A percentile compares a stretch with the other conserved stretches of the same genome.
These are phyloP conservation scores for Drosophila eugracilis DNA, from an alignment of 1,140 invertebrate species.

Conservation along the genomic window DNA sequence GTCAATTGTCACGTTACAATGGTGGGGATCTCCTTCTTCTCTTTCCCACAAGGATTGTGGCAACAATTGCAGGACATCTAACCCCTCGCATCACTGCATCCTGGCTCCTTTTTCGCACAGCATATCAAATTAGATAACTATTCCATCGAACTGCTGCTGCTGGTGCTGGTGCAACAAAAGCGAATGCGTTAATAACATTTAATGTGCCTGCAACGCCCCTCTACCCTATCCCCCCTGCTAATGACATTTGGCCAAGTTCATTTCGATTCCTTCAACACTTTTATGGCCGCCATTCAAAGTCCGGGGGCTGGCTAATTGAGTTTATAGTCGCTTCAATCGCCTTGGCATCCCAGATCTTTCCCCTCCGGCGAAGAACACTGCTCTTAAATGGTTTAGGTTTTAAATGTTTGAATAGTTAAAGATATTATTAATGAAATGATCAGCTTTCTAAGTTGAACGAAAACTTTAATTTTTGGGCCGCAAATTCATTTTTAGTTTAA, in stretches of 20 bases:
- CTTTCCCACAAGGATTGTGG: slow-evolving; percentile 47
- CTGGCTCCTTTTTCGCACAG: background rate
- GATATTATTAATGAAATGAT: too few species aligned
- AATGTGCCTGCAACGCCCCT: slow-evolving; percentile 46
- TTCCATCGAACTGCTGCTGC: slow-evolving; percentile 63
- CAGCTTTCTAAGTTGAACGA: too few species aligned
- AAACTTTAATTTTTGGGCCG: too few species aligned
- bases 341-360: slow-evolving; percentile 6
- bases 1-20: slow-evolving; percentile 75
- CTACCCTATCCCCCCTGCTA: slow-evolving; percentile 8
- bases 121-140: slow-evolving; percentile 77
- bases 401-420: background rate
- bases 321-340: slow-evolving; percentile 69
- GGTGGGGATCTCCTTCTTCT: slow-evolving; percentile 15
- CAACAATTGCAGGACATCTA: slow-evolving; percentile 11
- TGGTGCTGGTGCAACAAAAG: slow-evolving; percentile 30
- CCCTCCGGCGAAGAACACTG: background rate
- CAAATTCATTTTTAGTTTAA: too few species aligned
- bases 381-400: background rate
- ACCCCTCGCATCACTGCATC: background rate
- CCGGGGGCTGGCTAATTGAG: slow-evolving; percentile 64
- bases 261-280: slow-evolving; percentile 72
- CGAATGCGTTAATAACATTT: slow-evolving; percentile 79
- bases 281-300: slow-evolving; percentile 49
- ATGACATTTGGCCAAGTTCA: slow-evolving; percentile 66